These are phyloP conservation scores for Pelochelys cantorii DNA, from an alignment of 2,797 vertebrate species.

Conservation along the genomic window DNA sequence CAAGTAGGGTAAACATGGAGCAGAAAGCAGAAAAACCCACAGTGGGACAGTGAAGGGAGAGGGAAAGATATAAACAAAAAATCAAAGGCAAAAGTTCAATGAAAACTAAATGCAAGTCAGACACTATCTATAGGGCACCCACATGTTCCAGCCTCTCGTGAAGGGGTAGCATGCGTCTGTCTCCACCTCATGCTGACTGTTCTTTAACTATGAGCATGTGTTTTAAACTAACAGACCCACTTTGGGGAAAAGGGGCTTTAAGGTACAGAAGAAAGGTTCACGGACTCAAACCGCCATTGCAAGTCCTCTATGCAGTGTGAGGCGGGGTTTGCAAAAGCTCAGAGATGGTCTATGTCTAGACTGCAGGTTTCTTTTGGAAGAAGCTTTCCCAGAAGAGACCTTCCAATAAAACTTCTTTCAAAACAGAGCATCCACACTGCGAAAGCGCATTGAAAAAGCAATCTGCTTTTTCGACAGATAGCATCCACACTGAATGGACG, in stretches of 20 bases:
- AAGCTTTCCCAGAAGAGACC: too few species aligned
- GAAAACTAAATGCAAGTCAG: not conserved
- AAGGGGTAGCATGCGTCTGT: not conserved
- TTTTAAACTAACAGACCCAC: not conserved
- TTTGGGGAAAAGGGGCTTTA: not conserved
- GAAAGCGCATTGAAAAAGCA: too few species aligned
- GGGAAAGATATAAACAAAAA: not conserved
- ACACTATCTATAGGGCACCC: not conserved
- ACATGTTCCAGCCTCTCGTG: not conserved
- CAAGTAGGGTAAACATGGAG: constrained; percentile 15
- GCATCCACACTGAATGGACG: too few species aligned
- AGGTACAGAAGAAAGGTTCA: not conserved
- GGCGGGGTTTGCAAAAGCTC: not conserved
- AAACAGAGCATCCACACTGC: too few species aligned
- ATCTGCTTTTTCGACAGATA: too few species aligned
- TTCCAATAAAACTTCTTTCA: too few species aligned
- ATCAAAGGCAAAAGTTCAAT: fast-evolving
- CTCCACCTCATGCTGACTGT: not conserved
- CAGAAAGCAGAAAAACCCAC: not conserved
- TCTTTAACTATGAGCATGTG: fast-evolving
- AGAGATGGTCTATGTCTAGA: not conserved
- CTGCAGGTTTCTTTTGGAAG: too few species aligned
- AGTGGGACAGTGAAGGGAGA: not conserved
- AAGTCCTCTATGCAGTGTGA: not conserved
- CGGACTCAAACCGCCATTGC: not conserved